Evolutionary conservation across 2,797 vertebrate genomes (phyloP).

Genomic region (Enoplosus armatus): DNA sequence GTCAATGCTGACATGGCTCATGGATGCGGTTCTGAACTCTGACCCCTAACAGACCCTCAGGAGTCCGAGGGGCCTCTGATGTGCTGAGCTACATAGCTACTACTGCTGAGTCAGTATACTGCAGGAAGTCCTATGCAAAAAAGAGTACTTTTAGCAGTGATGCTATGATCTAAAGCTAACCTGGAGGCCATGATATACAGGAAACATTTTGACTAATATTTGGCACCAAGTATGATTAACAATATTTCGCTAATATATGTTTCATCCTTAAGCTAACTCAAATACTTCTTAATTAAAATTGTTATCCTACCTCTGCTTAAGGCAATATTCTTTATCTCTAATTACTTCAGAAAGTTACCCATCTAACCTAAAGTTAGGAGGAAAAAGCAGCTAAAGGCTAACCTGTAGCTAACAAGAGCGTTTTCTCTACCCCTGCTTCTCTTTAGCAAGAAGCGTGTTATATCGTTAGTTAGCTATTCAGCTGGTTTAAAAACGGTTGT

Average conservation of each 20-base stretch:
- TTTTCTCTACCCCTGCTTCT: slow-evolving; percentile 44
- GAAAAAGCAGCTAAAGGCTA: slow-evolving; percentile 52
- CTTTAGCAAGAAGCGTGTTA: slow-evolving; percentile 57
- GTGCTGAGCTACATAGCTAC: slow-evolving; percentile 72
- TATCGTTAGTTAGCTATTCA: slow-evolving; percentile 60
- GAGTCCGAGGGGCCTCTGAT: slow-evolving; percentile 54
- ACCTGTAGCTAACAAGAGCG: slow-evolving; percentile 40
- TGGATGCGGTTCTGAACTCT: slow-evolving; percentile 78
- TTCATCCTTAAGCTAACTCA: slow-evolving; percentile 61
- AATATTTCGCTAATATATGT: slow-evolving; percentile 55
- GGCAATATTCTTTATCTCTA: slow-evolving; percentile 63
- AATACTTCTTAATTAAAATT: slow-evolving; percentile 39
- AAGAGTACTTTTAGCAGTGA: slow-evolving; percentile 59
- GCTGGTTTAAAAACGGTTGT: slow-evolving; percentile 71
- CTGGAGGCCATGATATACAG: slow-evolving; percentile 63
- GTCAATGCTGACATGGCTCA: slow-evolving; percentile 80
- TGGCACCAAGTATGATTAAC: slow-evolving; percentile 69
- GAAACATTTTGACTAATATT: slow-evolving; percentile 71
- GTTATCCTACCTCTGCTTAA: slow-evolving; percentile 65
- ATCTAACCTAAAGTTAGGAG: slow-evolving; percentile 58
- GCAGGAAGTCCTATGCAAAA: slow-evolving; percentile 55
- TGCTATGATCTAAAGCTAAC: slow-evolving; percentile 66
- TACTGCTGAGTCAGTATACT: slow-evolving; percentile 66
- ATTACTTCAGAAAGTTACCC: slow-evolving; percentile 51
- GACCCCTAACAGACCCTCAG: slow-evolving; percentile 61